These are phyloP conservation scores for Linepithema humile DNA, from an alignment of 1,140 invertebrate species.

Conservation along the genomic window DNA sequence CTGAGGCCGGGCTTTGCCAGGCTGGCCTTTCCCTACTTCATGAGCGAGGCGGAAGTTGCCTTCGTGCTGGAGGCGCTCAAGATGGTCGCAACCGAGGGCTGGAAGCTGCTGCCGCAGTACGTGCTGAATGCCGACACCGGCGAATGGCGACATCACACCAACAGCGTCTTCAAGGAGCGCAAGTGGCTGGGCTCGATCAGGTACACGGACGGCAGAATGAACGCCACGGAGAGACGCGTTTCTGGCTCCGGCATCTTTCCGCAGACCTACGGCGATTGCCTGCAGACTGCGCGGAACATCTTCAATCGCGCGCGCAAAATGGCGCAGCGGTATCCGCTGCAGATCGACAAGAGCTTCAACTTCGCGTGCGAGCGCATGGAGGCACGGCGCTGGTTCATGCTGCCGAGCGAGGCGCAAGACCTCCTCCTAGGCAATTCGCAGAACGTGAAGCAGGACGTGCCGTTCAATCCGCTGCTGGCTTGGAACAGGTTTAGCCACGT, in stretches of 20 bases:
- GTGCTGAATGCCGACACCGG: slow-evolving; percentile 93
- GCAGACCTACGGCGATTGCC: slow-evolving; percentile 89
- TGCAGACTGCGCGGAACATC: slow-evolving; percentile 91
- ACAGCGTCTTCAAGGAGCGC: slow-evolving; percentile 91
- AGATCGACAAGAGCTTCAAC: slow-evolving; percentile 88
- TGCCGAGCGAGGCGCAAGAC: slow-evolving; percentile 91
- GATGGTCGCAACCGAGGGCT: slow-evolving; percentile 94
- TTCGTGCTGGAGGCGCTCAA: slow-evolving; percentile 94
- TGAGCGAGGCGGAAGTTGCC: slow-evolving; percentile 91
- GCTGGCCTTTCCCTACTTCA: slow-evolving; percentile 94
- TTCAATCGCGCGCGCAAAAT: slow-evolving; percentile 92
- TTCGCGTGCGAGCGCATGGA: slow-evolving; percentile 89
- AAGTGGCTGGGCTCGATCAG: slow-evolving; percentile 93
- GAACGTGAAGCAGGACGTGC: slow-evolving; percentile 90
- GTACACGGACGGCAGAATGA: slow-evolving; percentile 91
- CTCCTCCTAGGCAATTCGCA: slow-evolving; percentile 89
- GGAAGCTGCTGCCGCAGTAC: slow-evolving; percentile 95
- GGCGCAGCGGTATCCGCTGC: slow-evolving; percentile 89
- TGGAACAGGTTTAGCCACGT: slow-evolving; percentile 47
- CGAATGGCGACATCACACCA: slow-evolving; percentile 94
- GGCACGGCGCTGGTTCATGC: slow-evolving; percentile 93
- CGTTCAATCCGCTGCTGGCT: slow-evolving; percentile 87
- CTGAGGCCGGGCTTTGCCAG: slow-evolving; percentile 94
- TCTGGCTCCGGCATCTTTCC: slow-evolving; percentile 89
- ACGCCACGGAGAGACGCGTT: slow-evolving; percentile 88